Percentiles rank a stretch among this genome's conserved stretches.
Evolutionary conservation across 2,797 vertebrate genomes (phyloP).

Genomic region (Sciaenops ocellatus): DNA sequence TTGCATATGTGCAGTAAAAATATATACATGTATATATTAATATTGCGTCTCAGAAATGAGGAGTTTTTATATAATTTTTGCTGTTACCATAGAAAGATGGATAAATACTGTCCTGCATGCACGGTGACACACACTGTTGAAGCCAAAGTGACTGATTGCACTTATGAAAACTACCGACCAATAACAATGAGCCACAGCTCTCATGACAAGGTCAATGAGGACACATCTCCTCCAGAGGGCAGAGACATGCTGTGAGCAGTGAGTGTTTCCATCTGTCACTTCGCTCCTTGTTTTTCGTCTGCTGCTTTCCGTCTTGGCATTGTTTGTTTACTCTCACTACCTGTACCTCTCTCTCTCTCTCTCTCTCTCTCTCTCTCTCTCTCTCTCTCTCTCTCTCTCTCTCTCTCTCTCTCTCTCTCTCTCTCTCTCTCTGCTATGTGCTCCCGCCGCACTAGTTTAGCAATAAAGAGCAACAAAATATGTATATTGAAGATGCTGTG

Average conservation of each 20-base stretch:
- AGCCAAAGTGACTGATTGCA: slow-evolving; percentile 31
- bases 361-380: neutral
- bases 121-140: slow-evolving; percentile 1
- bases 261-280: slow-evolving; percentile 57
- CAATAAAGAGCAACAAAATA: no score
- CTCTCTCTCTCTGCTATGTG: neutral
- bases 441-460: no score
- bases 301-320: neutral
- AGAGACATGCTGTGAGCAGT: slow-evolving; percentile 34
- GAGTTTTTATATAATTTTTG: neutral
- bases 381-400: neutral
- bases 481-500: no score
- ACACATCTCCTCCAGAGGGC: slow-evolving; percentile 18
- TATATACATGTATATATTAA: neutral
- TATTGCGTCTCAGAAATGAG: neutral
- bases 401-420: neutral
- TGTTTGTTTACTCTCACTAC: neutral
- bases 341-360: neutral
- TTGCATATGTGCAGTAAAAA: neutral
- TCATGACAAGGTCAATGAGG: slow-evolving; percentile 54
- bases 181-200: slow-evolving; percentile 29
- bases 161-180: slow-evolving; percentile 31
- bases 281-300: slow-evolving; percentile 1
- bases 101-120: neutral
- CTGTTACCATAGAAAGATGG: neutral